A percentile compares a stretch with the other conserved stretches of the same genome.
Evolutionary conservation across 2,113 vertebrate species (phyloP).

Genomic region (Python bivittatus): DNA sequence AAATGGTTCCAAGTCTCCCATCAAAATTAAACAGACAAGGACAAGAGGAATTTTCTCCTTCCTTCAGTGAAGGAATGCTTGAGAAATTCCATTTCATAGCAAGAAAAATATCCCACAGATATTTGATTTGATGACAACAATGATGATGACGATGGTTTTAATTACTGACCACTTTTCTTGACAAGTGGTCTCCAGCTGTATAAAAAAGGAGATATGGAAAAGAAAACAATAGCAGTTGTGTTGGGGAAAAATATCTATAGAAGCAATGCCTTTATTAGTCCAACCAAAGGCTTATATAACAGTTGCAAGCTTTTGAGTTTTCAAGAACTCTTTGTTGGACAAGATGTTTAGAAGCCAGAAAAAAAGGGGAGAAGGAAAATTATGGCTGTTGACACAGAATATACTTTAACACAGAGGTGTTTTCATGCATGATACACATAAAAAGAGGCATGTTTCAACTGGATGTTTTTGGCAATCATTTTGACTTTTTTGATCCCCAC

Average conservation of each 20-base stretch:
- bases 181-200: neutral
- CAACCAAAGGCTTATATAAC: neutral
- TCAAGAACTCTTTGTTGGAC: neutral
- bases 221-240: neutral
- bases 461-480: neutral
- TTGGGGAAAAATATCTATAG: neutral
- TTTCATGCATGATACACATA: neutral
- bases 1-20: rapidly evolving
- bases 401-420: neutral
- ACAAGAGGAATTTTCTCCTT: neutral
- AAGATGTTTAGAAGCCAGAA: neutral
- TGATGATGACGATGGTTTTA: neutral
- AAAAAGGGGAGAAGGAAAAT: neutral
- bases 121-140: neutral
- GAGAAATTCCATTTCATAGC: slow-evolving; percentile 24
- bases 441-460: neutral
- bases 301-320: neutral
- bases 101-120: neutral
- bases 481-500: neutral
- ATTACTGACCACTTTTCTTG: neutral
- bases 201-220: neutral
- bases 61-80: neutral
- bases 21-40: neutral
- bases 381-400: neutral
- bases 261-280: neutral